These are phyloP conservation scores for Hyalella azteca DNA, from an alignment of 2,888 invertebrate genomes.

Conservation along the genomic window DNA sequence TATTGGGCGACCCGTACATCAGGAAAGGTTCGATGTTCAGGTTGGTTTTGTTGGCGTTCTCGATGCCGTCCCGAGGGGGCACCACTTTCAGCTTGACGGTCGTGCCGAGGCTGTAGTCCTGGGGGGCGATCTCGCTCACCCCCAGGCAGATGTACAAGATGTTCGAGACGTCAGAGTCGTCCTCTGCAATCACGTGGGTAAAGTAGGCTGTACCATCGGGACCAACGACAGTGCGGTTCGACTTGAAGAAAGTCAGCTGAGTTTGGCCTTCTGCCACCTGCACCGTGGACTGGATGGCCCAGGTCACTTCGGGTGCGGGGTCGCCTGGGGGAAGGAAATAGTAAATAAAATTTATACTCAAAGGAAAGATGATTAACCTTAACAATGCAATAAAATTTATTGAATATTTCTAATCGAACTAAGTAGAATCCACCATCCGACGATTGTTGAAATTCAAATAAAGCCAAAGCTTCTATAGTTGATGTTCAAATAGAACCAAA, in stretches of 20 bases:
- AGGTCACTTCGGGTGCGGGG: not conserved
- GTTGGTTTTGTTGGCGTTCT: conserved; percentile 33
- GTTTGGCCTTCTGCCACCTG: conserved; percentile 15
- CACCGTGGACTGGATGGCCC: conserved; percentile 3
- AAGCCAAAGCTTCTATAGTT: too few species aligned
- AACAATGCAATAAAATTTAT: too few species aligned
- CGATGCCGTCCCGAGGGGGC: conserved; percentile 43
- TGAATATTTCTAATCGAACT: too few species aligned
- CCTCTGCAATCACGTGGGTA: conserved; percentile 44
- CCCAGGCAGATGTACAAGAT: conserved; percentile 54
- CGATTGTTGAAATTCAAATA: too few species aligned
- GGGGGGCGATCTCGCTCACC: conserved; percentile 41
- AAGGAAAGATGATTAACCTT: too few species aligned
- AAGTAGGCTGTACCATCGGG: conserved; percentile 50
- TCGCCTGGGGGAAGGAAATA: not conserved
- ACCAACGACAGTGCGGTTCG: conserved; percentile 45
- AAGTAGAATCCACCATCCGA: too few species aligned
- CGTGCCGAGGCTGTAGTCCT: conserved; percentile 50
- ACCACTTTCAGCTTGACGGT: conserved; percentile 41
- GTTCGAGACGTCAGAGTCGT: conserved; percentile 38
- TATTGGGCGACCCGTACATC: conserved; percentile 46
- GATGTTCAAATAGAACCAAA: too few species aligned
- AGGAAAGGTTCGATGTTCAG: conserved; percentile 53
- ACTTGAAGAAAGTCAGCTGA: conserved; percentile 46
- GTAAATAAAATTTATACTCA: not conserved